Conservation (phyloP, 64 coral and sea anemone genomes). For the Porites lutea region DNA sequence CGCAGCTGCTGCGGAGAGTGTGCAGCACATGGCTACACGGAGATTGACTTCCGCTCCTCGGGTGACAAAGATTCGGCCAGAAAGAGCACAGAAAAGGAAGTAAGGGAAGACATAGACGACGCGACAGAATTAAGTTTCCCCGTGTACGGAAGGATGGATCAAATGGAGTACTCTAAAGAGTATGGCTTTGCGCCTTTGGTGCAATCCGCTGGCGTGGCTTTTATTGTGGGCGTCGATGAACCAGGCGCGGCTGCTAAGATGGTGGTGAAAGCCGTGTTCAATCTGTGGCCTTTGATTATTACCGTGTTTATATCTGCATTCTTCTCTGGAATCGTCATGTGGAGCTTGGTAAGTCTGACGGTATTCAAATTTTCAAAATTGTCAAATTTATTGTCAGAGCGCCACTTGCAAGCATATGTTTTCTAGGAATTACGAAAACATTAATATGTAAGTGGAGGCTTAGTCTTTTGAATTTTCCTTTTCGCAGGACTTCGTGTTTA, state of each 20-base stretch:
- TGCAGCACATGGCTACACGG: constrained; percentile 45
- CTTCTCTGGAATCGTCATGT: constrained; percentile 80
- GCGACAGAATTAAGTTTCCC: constrained; percentile 82
- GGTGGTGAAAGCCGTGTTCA: constrained; percentile 75
- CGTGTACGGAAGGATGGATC: constrained; percentile 55
- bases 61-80: constrained; percentile 2
- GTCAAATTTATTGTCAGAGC: too few species aligned
- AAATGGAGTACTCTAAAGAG: constrained; percentile 64
- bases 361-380: too few species aligned
- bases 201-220: constrained; percentile 76
- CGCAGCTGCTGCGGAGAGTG: constrained; percentile 77
- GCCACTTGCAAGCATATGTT: too few species aligned
- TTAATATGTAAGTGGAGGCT: too few species aligned
- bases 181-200: constrained; percentile 84
- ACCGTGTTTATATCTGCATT: constrained; percentile 81
- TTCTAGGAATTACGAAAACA: too few species aligned
- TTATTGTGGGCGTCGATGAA: constrained; percentile 66
- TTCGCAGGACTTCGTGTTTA: constrained; percentile 82
- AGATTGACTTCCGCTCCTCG: constrained; percentile 63
- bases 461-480: too few species aligned
- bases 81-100: constrained; percentile 65
- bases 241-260: constrained; percentile 73
- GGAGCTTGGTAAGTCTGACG: constrained; percentile 70
- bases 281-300: constrained; percentile 86
- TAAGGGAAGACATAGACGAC: constrained; percentile 58